Percentiles rank a stretch among this genome's conserved stretches.
These are phyloP conservation scores for Ahaetulla prasina DNA, from an alignment of 2,113 vertebrate genomes.

Conservation along the genomic window DNA sequence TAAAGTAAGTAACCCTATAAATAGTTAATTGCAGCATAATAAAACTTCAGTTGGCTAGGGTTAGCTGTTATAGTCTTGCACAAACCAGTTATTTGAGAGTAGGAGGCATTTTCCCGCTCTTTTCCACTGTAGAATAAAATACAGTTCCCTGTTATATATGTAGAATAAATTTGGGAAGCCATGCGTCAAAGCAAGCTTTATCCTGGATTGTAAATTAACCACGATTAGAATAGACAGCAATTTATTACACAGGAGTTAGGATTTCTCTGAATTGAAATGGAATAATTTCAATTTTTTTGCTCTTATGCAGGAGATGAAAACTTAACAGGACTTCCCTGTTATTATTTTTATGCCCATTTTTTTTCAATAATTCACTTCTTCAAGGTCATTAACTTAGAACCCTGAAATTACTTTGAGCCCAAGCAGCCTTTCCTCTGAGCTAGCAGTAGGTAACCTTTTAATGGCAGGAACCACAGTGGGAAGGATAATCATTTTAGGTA, in stretches of 20 bases:
- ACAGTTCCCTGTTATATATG: not conserved
- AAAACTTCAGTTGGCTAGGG: not conserved
- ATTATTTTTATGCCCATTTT: not conserved
- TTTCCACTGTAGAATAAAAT: not conserved
- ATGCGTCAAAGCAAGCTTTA: not conserved
- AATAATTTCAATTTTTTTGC: not conserved
- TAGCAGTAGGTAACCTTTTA: not conserved
- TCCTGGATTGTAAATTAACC: not conserved
- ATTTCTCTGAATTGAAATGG: not conserved
- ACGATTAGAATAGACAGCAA: not conserved
- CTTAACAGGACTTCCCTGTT: not conserved
- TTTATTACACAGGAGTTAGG: not conserved
- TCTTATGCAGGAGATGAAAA: not conserved
- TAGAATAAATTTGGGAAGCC: not conserved
- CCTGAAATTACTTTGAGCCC: not conserved
- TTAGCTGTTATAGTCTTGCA: not conserved
- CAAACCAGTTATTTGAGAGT: not conserved
- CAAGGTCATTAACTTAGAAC: not conserved
- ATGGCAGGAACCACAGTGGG: not conserved
- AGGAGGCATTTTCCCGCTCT: not conserved
- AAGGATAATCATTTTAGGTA: not conserved
- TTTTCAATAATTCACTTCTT: not conserved
- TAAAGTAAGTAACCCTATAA: not conserved
- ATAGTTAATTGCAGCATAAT: not conserved
- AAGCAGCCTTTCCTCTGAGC: not conserved